Conservation (phyloP, 2,888 invertebrate genomes). For the Syrphus vitripennis region DNA sequence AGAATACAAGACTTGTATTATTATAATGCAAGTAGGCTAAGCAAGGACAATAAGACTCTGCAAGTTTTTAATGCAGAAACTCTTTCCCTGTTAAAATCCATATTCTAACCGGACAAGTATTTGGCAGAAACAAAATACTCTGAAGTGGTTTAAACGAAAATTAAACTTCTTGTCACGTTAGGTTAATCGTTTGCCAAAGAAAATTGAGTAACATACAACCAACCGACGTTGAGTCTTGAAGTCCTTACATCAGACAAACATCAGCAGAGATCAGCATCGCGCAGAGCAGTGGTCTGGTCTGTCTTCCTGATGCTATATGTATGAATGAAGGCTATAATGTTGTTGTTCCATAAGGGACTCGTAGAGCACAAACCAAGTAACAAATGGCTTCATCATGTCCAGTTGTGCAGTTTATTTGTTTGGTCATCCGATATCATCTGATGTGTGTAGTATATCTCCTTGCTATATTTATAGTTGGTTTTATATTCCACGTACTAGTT, state of each 20-base stretch:
- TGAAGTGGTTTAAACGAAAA: slow-evolving; percentile 31
- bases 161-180: slow-evolving; percentile 48
- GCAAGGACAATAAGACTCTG: no score
- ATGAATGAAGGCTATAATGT: neutral
- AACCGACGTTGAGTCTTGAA: neutral
- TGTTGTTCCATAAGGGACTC: slow-evolving; percentile 5
- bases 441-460: neutral
- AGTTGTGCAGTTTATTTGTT: slow-evolving; percentile 65
- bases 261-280: neutral
- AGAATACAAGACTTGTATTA: no score
- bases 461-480: neutral
- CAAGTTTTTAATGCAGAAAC: no score
- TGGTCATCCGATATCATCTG: slow-evolving; percentile 29
- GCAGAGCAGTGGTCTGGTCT: neutral
- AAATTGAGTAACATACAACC: slow-evolving; percentile 21
- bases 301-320: neutral
- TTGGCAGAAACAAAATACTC: neutral
- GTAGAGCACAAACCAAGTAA: slow-evolving; percentile 19
- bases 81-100: no score
- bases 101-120: neutral
- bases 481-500: slow-evolving; percentile 4
- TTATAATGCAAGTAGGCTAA: no score
- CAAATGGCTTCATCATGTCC: slow-evolving; percentile 60
- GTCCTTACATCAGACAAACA: neutral
- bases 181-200: slow-evolving; percentile 42